Percentiles rank a stretch among this genome's conserved stretches.
Conservation (phyloP, 2,797 vertebrate genomes). For the Catharus ustulatus region DNA sequence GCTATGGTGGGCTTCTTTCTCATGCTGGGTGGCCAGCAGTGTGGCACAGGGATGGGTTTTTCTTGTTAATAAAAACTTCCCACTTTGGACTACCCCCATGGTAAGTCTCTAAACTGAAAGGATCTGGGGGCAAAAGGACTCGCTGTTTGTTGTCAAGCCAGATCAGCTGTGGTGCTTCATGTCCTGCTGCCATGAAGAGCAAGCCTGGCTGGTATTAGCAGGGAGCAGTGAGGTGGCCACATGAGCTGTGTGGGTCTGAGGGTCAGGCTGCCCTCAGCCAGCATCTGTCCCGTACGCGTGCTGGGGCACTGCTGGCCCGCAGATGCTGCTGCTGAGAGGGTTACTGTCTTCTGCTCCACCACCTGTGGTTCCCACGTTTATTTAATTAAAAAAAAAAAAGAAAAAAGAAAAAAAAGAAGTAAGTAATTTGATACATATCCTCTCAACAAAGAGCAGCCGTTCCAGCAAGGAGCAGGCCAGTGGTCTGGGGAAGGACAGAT, state of each 20-base stretch:
- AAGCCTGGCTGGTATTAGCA: not conserved
- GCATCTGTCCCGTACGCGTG: accelerated
- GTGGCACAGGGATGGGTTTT: not conserved
- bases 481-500: slow-evolving; percentile 7
- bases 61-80: not conserved
- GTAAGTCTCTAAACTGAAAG: not conserved
- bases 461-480: not conserved
- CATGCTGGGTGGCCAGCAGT: accelerated
- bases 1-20: not conserved
- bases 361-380: not conserved
- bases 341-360: not conserved
- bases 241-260: not conserved
- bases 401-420: too few relatives aligned
- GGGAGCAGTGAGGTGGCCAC: not conserved
- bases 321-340: not conserved
- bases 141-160: not conserved
- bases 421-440: not conserved
- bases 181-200: not conserved
- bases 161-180: not conserved
- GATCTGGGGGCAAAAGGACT: not conserved
- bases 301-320: not conserved
- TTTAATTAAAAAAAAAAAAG: not conserved
- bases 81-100: not conserved
- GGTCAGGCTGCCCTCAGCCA: not conserved
- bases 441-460: not conserved